Base-by-base conservation (phyloP, 2,113 vertebrate species). In the Pangasianodon gigas region DNA sequence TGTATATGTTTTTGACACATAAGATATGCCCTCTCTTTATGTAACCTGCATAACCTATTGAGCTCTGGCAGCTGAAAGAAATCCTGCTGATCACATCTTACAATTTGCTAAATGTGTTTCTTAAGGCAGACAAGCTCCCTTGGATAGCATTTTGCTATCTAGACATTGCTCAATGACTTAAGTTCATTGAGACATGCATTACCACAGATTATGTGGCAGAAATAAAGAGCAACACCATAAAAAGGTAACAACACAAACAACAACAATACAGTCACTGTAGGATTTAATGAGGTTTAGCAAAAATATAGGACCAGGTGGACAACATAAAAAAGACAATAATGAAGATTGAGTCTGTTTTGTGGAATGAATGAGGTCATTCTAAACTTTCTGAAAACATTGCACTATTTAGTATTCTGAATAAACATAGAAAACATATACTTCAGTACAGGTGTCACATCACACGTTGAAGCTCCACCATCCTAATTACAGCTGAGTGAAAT, bases 201-300 rank as follows among this genome's bases (percentile, higher is more conserved):
- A 88, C 81, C 69, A 79, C 48, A 89, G 86, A 75, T 21, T 65
- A 62, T 85, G 46, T 80, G 85, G 88, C 41, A 69, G 56, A 86
- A 89, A 89, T 86, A 32, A 85, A 29, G 83, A 85, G 48, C 18
- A 79, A 19, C 82, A 51, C 19, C 51, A 77, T 51, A 77, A 85
- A 88, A 86, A 37, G 77, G 24, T 44, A 86, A 79, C 71, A 80
- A 89, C 84, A 86, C 75, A 79, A 89, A 51, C 75, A 89, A 86
- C 56, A 69, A 67, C 74, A 89, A 56, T 51, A 44, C 48, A 86
- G 84, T 89, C 74, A 89, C 41, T 56, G 74, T 69, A 46, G 89
- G 84, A 86, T 89, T 81, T 56, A 56, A n/a, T 32, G 24, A 85
- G 88, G 52, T 79, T 77, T 54, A 29, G 29, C 10, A 69, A 85